A percentile compares a stretch with the other conserved stretches of the same genome.
Conservation (phyloP, 2,113 vertebrate genomes). For the Apteryx owenii region DNA sequence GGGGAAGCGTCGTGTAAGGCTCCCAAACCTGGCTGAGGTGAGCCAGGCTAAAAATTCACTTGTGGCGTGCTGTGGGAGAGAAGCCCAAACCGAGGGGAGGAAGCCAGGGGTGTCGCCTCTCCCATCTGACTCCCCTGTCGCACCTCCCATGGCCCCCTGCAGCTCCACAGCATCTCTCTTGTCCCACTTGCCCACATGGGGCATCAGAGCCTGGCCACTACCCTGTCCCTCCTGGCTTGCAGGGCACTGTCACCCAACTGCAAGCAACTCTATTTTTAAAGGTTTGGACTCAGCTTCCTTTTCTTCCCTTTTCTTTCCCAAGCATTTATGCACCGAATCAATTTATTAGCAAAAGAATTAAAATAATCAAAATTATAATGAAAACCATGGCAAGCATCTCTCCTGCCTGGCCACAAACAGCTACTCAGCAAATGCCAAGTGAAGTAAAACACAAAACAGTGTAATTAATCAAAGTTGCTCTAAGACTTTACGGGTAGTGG, state of each 20-base stretch:
- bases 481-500: not conserved
- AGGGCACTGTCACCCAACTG: too few species aligned
- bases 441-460: not conserved
- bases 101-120: too few species aligned
- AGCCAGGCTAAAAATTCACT: not conserved
- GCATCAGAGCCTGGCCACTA: too few species aligned
- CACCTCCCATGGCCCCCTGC: too few species aligned
- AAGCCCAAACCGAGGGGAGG: not conserved
- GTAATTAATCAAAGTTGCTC: not conserved
- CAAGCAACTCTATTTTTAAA: not conserved
- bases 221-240: too few species aligned
- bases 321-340: not conserved
- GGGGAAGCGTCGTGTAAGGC: not conserved
- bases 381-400: not conserved
- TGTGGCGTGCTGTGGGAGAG: not conserved
- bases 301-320: not conserved
- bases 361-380: not conserved
- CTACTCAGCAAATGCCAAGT: not conserved
- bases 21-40: not conserved
- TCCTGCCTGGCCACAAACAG: not conserved
- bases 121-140: too few species aligned
- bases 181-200: too few species aligned
- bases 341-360: not conserved
- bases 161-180: too few species aligned
- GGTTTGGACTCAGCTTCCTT: not conserved